A percentile compares a stretch with the other conserved stretches of the same genome.
Evolutionary conservation across 2,797 vertebrate genomes (phyloP).

Genomic region (Alcedo atthis): DNA sequence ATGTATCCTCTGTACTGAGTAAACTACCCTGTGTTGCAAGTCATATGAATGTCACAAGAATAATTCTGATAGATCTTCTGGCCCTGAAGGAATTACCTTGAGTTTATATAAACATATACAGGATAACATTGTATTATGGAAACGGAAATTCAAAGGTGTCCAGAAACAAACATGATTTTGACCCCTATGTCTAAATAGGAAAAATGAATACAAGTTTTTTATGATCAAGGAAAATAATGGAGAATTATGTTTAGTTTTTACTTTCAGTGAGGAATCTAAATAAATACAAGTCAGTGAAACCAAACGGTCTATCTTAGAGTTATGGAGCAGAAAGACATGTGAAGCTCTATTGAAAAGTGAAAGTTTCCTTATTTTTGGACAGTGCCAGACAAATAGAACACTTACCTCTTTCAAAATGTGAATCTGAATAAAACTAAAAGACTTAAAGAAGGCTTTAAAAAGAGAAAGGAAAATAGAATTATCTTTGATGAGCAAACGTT

Average conservation of each 20-base stretch:
- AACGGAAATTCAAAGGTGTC: background rate
- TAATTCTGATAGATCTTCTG: background rate
- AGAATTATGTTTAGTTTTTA: background rate
- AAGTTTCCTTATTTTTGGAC: background rate
- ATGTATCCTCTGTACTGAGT: background rate
- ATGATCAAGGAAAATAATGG: background rate
- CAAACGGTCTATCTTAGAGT: background rate
- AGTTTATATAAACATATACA: background rate
- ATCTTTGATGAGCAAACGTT: background rate
- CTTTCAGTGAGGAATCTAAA: background rate
- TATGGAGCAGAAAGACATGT: background rate
- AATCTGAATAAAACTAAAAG: conserved; percentile 9
- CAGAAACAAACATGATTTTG: background rate
- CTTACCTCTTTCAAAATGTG: conserved; percentile 5
- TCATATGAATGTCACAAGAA: background rate
- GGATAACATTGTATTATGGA: background rate
- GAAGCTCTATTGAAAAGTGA: background rate
- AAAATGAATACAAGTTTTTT: background rate
- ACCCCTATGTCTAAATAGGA: background rate
- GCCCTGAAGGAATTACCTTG: background rate
- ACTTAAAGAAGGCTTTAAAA: background rate
- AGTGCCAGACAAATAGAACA: background rate
- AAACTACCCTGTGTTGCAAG: background rate
- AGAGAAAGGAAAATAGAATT: background rate
- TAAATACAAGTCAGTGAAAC: background rate